Evolutionary conservation across 1,140 invertebrate species (phyloP).

Genomic region (Aphelinus certus): DNA sequence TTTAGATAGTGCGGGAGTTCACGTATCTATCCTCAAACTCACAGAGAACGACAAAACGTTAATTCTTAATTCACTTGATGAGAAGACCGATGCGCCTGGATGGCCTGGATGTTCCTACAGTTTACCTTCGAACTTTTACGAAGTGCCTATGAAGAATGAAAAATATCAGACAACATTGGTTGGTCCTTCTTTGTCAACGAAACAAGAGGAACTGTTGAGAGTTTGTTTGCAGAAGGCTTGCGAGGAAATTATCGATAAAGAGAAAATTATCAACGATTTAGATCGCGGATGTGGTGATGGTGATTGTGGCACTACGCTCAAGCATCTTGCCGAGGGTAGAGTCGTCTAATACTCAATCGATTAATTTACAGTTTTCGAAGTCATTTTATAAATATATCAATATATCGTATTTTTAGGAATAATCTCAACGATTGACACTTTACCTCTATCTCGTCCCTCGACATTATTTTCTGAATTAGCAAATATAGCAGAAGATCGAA

Average conservation of each 20-base stretch:
- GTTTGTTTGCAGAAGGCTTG: slow-evolving; percentile 66
- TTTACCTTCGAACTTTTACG: slow-evolving; percentile 4
- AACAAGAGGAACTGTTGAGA: slow-evolving; percentile 60
- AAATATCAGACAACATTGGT: slow-evolving; percentile 33
- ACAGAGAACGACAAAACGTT: slow-evolving; percentile 57
- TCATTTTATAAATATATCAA: background rate
- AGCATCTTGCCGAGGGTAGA: slow-evolving; percentile 70
- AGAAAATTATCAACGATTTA: slow-evolving; percentile 74
- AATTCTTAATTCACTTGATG: slow-evolving; percentile 70
- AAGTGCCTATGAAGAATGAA: slow-evolving; percentile 27
- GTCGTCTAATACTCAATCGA: background rate
- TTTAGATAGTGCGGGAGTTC: slow-evolving; percentile 83
- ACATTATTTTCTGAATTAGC: slow-evolving; percentile 67
- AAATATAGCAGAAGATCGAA: slow-evolving; percentile 70
- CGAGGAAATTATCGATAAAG: slow-evolving; percentile 66
- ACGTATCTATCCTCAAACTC: slow-evolving; percentile 76
- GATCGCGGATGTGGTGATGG: slow-evolving; percentile 84
- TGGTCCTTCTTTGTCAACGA: slow-evolving; percentile 57
- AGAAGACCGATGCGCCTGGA: slow-evolving; percentile 67
- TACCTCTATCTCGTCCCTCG: slow-evolving; percentile 61
- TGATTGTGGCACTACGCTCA: slow-evolving; percentile 81
- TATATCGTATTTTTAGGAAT: slow-evolving; percentile 53
- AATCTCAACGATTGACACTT: slow-evolving; percentile 53
- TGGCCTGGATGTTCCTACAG: slow-evolving; percentile 70
- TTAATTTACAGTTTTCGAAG: background rate